These are phyloP conservation scores for Leiothrix lutea DNA, from an alignment of 2,113 vertebrate genomes.

Conservation along the genomic window DNA sequence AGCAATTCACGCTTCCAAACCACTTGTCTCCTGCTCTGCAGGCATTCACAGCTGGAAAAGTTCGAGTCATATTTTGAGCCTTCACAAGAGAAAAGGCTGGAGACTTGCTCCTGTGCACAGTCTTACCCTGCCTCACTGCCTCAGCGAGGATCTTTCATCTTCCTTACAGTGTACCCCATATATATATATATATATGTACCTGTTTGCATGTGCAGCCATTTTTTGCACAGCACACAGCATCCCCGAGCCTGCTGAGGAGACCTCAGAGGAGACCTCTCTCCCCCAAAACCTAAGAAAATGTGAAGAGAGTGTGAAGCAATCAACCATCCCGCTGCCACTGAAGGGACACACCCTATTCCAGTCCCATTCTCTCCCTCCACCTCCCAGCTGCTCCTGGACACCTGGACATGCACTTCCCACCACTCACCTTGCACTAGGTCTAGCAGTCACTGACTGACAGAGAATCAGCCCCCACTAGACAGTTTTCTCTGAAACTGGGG, in stretches of 20 bases:
- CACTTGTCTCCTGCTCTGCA: neutral
- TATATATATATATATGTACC: rapidly evolving
- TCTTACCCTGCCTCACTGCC: neutral
- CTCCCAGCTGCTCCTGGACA: neutral
- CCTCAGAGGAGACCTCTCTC: neutral
- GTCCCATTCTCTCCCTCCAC: rapidly evolving
- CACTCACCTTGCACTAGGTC: neutral
- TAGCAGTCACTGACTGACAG: neutral
- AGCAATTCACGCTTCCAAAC: neutral
- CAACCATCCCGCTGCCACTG: rapidly evolving
- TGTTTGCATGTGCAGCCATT: neutral
- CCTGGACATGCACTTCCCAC: neutral
- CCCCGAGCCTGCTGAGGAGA: neutral
- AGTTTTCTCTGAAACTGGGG: neutral
- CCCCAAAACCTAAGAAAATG: neutral
- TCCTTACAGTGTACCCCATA: neutral
- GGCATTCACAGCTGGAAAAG: neutral
- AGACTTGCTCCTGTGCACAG: neutral
- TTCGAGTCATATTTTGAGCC: neutral
- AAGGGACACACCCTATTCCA: neutral
- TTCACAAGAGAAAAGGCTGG: neutral
- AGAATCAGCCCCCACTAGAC: neutral
- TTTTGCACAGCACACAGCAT: rapidly evolving
- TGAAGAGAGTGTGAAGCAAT: neutral
- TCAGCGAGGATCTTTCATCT: neutral